These are phyloP conservation scores for Paramuricea clavata DNA, from an alignment of 92 coral and sea anemone genomes.

Conservation along the genomic window DNA sequence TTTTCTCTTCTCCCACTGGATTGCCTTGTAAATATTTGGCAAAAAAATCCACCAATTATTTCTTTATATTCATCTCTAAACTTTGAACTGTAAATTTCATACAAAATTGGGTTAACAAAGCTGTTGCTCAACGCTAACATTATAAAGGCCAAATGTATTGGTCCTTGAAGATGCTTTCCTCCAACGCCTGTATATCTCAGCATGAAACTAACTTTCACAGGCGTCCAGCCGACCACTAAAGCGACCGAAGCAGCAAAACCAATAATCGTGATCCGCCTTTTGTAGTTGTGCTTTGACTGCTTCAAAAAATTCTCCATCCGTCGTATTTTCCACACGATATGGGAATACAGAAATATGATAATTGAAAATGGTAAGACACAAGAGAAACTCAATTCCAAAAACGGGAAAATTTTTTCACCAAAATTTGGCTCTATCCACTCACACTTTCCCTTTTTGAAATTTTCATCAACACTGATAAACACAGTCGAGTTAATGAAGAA, in stretches of 20 bases:
- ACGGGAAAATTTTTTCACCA: not conserved
- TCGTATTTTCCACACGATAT: slow-evolving; percentile 26
- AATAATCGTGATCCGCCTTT: slow-evolving; percentile 21
- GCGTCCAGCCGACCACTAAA: slow-evolving; percentile 41
- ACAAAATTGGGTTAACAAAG: slow-evolving; percentile 26
- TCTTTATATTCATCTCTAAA: not conserved
- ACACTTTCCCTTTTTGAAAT: slow-evolving; percentile 29
- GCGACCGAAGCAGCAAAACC: slow-evolving; percentile 18
- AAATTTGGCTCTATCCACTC: slow-evolving; percentile 30
- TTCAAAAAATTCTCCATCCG: not conserved
- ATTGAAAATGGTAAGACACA: slow-evolving; percentile 30
- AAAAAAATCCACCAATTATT: not conserved
- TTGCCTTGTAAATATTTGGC: too few relatives aligned
- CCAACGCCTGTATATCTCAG: slow-evolving; percentile 30
- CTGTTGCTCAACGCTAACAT: slow-evolving; percentile 37
- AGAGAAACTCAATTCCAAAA: slow-evolving; percentile 13
- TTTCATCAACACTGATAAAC: slow-evolving; percentile 18
- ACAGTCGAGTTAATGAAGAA: slow-evolving; percentile 37
- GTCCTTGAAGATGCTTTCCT: slow-evolving; percentile 30
- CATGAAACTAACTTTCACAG: slow-evolving; percentile 26
- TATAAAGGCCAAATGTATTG: slow-evolving; percentile 32
- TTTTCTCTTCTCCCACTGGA: too few relatives aligned
- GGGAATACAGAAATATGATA: slow-evolving; percentile 19
- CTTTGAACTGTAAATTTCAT: slow-evolving; percentile 16
- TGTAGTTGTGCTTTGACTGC: not conserved